Evolutionary conservation across 1,140 invertebrate species (phyloP), one percentile per base, ranked within the genome.

Genomic region (Cydia pomonella): DNA sequence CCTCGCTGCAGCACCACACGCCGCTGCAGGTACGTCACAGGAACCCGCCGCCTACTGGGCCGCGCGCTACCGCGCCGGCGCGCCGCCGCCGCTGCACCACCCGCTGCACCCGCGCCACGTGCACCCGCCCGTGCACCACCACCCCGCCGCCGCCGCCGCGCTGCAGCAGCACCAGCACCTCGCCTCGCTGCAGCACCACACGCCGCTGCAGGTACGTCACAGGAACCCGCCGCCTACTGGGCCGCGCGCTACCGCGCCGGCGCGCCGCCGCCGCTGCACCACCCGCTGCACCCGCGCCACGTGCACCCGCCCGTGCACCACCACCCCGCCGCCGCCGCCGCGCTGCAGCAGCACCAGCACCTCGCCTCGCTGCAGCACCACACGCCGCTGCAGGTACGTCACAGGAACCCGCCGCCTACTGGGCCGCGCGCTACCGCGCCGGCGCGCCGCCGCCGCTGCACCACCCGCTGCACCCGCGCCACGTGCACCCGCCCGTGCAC

Each of bases 131-230:
- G 93, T 92, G 79, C 89, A 86, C 77, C 89, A 93, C 80, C 83
- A 86, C 82, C 59, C 21, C 85, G 86, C n/a, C n/a, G n/a, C n/a
- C n/a, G n/a, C n/a, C n/a, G n/a, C 86, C 73, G 85, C 84, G 74
- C 88, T 86, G 76, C 94, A 93, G 73, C 93, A 93, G 59, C 89
- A 80, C 77, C 53, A 87, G 73, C 76, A 74, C 79, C 59, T 94
- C 85, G 86, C 87, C 73, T 85, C 84, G 74, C 88, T 86, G 76
- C 94, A 93, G 73, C 93, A 93, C 62, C 89, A 80, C 77, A 91
- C 94, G 79, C 93, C 92, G 79, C 85, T 91, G n/a, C 90, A 93
- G 78, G 92, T 93, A 79, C 89, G 85, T 78, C 89, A n/a, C n/a
- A n/a, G n/a, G n/a, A n/a, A n/a, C n/a, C n/a, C 10, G 47, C 12